These are phyloP conservation scores for Scolopax mira DNA, from an alignment of 2,113 vertebrate species.

Conservation along the genomic window DNA sequence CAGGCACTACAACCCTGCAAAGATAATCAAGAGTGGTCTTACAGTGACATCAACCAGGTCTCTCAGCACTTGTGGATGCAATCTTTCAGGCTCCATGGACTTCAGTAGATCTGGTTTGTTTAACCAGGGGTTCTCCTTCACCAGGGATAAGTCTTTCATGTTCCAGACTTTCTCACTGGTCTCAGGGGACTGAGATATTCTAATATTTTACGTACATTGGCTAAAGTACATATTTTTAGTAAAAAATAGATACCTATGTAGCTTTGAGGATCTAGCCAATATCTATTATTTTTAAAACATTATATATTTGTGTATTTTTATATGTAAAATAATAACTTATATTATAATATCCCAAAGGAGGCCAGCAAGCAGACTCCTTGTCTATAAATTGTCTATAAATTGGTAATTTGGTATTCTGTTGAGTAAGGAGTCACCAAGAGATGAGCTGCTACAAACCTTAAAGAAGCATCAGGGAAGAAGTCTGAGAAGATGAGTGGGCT, in stretches of 20 bases:
- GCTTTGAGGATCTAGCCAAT: background rate
- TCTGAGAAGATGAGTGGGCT: background rate
- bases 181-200: background rate
- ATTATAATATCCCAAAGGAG: background rate
- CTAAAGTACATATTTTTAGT: background rate
- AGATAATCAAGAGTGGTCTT: background rate
- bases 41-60: background rate
- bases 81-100: background rate
- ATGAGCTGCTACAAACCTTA: background rate
- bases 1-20: background rate
- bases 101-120: background rate
- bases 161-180: background rate
- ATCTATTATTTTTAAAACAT: background rate
- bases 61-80: background rate
- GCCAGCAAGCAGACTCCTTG: background rate
- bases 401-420: background rate
- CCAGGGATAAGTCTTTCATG: background rate
- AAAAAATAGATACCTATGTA: background rate
- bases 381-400: background rate
- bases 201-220: background rate
- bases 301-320: background rate
- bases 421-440: background rate
- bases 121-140: background rate
- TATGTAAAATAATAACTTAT: background rate
- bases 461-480: background rate